These are phyloP conservation scores for Cliona cf. orientalis DNA, from an alignment of 37 sponge, comb jelly and placozoan genomes.

Conservation along the genomic window DNA sequence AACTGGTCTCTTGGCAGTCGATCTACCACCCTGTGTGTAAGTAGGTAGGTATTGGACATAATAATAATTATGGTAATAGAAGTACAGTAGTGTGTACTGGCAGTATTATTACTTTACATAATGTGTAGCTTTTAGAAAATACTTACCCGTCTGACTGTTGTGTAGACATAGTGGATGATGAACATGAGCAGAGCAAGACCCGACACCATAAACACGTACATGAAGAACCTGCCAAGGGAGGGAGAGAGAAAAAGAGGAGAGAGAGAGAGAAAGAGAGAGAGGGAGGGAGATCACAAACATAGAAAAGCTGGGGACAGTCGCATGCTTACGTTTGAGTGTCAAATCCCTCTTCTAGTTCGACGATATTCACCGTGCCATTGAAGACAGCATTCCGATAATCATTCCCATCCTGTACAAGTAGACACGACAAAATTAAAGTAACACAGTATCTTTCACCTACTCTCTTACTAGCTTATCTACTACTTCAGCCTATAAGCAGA, in stretches of 20 bases:
- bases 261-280: background rate
- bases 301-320: too few relatives aligned
- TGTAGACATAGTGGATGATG: slow-evolving; percentile 85
- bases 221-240: slow-evolving; percentile 73
- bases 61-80: too few relatives aligned
- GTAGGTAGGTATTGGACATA: background rate
- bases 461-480: slow-evolving; percentile 4
- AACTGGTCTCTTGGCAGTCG: slow-evolving; percentile 37
- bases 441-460: background rate
- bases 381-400: slow-evolving; percentile 89
- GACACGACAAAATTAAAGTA: background rate
- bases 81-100: too few relatives aligned
- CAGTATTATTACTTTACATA: too few relatives aligned
- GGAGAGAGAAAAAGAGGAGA: background rate
- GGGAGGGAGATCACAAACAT: background rate
- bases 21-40: slow-evolving; percentile 9
- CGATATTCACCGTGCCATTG: slow-evolving; percentile 92
- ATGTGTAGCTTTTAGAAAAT: too few relatives aligned
- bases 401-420: slow-evolving; percentile 57
- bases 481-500: slow-evolving; percentile 3
- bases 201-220: slow-evolving; percentile 93
- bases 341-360: slow-evolving; percentile 92
- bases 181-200: slow-evolving; percentile 85
- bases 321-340: slow-evolving; percentile 89
- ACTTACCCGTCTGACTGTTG: slow-evolving; percentile 71